Evolutionary conservation across 2,797 vertebrate species (phyloP), one percentile per base, ranked within the genome.

Genomic region (Chrosomus eos): DNA sequence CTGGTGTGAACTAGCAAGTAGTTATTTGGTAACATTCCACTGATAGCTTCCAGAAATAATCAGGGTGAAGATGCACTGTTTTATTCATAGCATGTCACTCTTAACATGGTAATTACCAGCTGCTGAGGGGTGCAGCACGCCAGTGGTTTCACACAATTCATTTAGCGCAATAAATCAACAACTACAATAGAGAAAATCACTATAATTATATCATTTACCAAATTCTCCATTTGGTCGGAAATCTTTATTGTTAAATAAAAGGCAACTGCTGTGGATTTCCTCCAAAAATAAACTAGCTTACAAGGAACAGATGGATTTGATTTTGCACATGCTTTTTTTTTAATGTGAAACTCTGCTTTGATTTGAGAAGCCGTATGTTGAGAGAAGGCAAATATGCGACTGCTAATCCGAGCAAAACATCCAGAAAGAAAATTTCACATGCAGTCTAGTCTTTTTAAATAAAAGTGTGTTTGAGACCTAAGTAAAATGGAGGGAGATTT

Each of bases 361-460:
- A 93, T 93, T 92, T 94, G 92, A 95, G 94, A 93, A 95, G 94
- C 93, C 90, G 94, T 92, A 93, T 93, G 89, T 92, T 94, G 94
- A 95, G 94, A 96, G 94, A 95, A 95, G 95, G 95, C 94, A 96
- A 96, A 95, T 97, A 96, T 95, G 95, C 94, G 96, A 92, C 95
- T 91, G 78, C 76, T 81, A 86, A 74, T 81, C 38, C 33, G 80
- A 86, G 72, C 72, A 87, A 91, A 90, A 73, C 76, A 80, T 82
- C 33, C 75, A 88, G 19, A 81, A 74, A 79, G 45, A 19, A 80
- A 67, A 67, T 43, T n/a, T 91, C 90, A 94, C 96, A 97, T 97
- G 96, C 96, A 95, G 92, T 93, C 95, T 94, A 95, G 62, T 91
- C 93, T 94, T 45, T 92, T 45, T 91, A 93, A 82, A 36, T 71